Evolutionary conservation across 2,113 vertebrate genomes (phyloP).

Genomic region (Falco punctatus): DNA sequence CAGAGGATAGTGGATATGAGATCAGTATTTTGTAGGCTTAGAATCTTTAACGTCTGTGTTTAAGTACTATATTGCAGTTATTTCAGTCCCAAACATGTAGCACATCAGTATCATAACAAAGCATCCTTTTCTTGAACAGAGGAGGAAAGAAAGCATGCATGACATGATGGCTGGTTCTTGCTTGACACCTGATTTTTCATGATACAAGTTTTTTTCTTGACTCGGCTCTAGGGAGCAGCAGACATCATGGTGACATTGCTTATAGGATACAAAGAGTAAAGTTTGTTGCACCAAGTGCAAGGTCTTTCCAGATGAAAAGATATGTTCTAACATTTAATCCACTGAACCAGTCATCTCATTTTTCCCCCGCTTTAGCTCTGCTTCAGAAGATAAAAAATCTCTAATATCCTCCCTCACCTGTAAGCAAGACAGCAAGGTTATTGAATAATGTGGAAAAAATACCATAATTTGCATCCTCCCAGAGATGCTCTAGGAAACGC

Average conservation of each 20-base stretch:
- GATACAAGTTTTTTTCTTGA: neutral
- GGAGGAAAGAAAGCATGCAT: neutral
- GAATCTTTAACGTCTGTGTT: neutral
- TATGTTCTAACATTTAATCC: neutral
- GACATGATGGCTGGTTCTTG: neutral
- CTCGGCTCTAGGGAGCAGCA: neutral
- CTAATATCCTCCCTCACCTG: neutral
- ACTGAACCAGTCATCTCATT: neutral
- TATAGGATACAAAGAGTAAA: neutral
- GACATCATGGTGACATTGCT: rapidly evolving
- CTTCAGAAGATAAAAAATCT: neutral
- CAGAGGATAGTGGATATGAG: neutral
- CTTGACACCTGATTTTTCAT: neutral
- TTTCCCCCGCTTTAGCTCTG: neutral
- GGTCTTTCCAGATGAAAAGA: neutral
- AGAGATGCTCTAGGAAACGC: neutral
- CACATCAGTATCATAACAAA: neutral
- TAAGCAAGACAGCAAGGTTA: neutral
- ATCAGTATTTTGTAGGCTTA: neutral
- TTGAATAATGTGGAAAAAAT: neutral
- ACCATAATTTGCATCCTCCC: neutral
- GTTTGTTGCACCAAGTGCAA: neutral
- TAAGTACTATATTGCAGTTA: neutral
- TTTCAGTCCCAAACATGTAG: neutral
- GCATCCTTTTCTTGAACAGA: neutral